These are phyloP conservation scores for Yponomeuta malinellus DNA, from an alignment of 2,888 invertebrate genomes.

Conservation along the genomic window DNA sequence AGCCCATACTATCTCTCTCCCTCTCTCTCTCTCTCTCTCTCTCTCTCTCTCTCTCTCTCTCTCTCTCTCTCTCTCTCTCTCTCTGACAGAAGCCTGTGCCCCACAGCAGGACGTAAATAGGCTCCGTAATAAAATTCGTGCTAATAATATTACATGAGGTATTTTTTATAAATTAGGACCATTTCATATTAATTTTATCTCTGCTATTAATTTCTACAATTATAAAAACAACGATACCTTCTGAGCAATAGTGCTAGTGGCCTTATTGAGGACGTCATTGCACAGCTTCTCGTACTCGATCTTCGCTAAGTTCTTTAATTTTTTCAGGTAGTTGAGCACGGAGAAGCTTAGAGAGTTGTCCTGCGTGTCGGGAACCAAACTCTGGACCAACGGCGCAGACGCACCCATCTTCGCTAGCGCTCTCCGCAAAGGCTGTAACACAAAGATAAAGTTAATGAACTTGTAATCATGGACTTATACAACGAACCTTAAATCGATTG, in stretches of 20 bases:
- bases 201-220: too few species aligned
- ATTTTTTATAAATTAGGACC: too few species aligned
- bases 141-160: too few species aligned
- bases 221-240: conserved; percentile 44
- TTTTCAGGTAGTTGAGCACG: conserved; percentile 95
- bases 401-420: conserved; percentile 95
- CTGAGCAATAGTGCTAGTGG: conserved; percentile 66
- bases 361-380: conserved; percentile 91
- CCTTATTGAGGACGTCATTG: conserved; percentile 83
- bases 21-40: too few species aligned
- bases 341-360: conserved; percentile 95
- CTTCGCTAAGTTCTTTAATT: conserved; percentile 95
- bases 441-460: not conserved
- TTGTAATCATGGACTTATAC: not conserved
- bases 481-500: too few species aligned
- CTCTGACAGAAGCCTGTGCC: too few species aligned
- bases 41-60: too few species aligned
- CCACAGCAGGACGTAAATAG: too few species aligned
- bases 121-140: too few species aligned
- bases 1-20: too few species aligned
- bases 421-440: conserved; percentile 87
- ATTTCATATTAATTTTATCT: too few species aligned
- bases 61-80: too few species aligned
- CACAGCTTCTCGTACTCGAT: conserved; percentile 92
- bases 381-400: conserved; percentile 86